These are phyloP conservation scores for Acanthaster planci DNA, from an alignment of 35 echinoderm and acorn worm species.

Conservation along the genomic window DNA sequence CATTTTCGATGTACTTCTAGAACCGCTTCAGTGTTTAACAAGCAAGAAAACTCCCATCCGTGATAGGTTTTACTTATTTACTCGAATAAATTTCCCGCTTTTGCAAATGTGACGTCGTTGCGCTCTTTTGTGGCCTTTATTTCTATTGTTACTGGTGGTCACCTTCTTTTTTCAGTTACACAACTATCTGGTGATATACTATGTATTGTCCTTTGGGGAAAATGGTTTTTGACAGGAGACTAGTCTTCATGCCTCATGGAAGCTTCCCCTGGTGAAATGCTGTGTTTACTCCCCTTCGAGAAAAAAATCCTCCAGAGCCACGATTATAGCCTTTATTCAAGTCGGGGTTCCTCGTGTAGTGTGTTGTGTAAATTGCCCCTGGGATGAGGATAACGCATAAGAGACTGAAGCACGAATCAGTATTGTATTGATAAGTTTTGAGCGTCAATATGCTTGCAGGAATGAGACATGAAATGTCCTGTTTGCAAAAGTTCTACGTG, in stretches of 20 bases:
- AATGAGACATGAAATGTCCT: too few species aligned
- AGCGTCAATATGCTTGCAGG: too few species aligned
- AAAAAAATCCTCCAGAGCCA: too few species aligned
- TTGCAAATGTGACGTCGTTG: slow-evolving; percentile 10
- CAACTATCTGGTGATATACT: too few species aligned
- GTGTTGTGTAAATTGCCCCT: too few species aligned
- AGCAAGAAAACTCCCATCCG: neutral
- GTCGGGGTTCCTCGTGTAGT: neutral
- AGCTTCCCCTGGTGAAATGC: neutral
- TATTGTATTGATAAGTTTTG: too few species aligned
- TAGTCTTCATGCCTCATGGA: too few species aligned
- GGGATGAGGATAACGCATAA: too few species aligned
- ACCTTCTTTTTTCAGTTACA: neutral
- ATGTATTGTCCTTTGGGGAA: neutral
- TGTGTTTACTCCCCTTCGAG: neutral
- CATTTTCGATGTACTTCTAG: neutral
- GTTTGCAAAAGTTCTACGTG: neutral
- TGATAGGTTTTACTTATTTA: slow-evolving; percentile 13
- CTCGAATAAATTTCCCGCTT: slow-evolving; percentile 18
- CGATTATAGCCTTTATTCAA: too few species aligned
- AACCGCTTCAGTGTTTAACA: neutral
- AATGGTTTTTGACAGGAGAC: neutral
- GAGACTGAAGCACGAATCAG: too few species aligned
- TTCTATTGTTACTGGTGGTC: neutral
- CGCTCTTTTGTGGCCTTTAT: neutral